These are phyloP conservation scores for Isichthys henryi DNA, from an alignment of 2,113 vertebrate species.

Conservation along the genomic window DNA sequence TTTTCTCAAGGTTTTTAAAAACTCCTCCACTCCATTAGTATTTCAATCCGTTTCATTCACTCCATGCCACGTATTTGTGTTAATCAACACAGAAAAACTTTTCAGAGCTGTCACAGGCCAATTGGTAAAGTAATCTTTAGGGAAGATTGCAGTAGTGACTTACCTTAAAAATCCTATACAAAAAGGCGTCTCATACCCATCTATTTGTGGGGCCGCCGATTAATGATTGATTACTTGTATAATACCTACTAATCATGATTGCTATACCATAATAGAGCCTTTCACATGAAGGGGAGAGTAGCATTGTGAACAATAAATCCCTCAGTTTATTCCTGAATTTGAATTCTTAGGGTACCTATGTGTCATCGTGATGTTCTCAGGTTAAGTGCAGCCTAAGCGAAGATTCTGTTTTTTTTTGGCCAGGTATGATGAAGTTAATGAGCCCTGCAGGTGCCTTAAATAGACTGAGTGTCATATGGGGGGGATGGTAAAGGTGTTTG, in stretches of 20 bases:
- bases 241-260: not conserved
- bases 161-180: too few species aligned
- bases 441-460: not conserved
- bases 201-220: not conserved
- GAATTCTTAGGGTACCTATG: too few species aligned
- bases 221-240: not conserved
- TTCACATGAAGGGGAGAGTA: not conserved
- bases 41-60: not conserved
- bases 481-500: not conserved
- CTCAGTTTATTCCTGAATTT: not conserved
- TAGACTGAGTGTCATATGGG: not conserved
- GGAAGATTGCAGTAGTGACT: too few species aligned
- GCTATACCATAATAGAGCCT: not conserved
- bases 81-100: not conserved
- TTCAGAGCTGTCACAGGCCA: not conserved
- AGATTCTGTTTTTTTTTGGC: not conserved
- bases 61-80: not conserved
- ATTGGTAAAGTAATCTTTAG: not conserved
- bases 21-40: not conserved
- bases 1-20: not conserved
- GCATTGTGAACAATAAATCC: not conserved
- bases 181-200: not conserved
- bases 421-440: not conserved
- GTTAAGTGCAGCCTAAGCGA: not conserved
- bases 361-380: not conserved